These are phyloP conservation scores for Cheilosia vernalis DNA, from an alignment of 2,888 invertebrate species.

Conservation along the genomic window DNA sequence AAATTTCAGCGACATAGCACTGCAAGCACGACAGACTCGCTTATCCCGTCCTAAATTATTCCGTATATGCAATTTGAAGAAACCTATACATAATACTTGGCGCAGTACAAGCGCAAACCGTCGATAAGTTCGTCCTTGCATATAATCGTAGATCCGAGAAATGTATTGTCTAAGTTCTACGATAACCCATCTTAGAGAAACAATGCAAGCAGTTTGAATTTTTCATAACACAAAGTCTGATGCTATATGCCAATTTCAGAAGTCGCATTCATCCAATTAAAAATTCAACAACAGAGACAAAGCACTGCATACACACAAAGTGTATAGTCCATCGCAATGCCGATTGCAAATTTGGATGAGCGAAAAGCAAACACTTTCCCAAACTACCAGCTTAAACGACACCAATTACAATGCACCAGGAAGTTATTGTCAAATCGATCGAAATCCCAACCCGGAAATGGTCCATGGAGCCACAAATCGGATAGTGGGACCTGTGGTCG, in stretches of 20 bases:
- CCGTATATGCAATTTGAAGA: too few species aligned
- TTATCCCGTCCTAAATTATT: too few species aligned
- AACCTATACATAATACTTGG: too few species aligned
- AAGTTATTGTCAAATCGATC: slow-evolving; percentile 44
- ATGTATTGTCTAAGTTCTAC: slow-evolving; percentile 23
- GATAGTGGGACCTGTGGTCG: slow-evolving; percentile 33
- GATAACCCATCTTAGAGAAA: slow-evolving; percentile 56
- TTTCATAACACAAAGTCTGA: slow-evolving; percentile 20
- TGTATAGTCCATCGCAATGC: neutral
- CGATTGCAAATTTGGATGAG: neutral
- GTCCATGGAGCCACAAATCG: slow-evolving; percentile 53
- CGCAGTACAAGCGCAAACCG: too few species aligned
- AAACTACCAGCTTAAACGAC: slow-evolving; percentile 23
- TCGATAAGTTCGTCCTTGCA: slow-evolving; percentile 16
- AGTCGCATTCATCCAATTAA: slow-evolving; percentile 38
- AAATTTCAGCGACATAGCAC: too few species aligned
- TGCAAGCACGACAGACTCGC: too few species aligned
- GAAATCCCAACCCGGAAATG: slow-evolving; percentile 4
- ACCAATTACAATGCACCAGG: slow-evolving; percentile 26
- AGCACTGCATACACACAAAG: neutral
- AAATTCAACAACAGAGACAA: slow-evolving; percentile 40
- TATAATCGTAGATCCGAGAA: too few species aligned
- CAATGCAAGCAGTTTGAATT: slow-evolving; percentile 51
- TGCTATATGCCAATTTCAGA: neutral
- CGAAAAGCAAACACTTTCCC: neutral